Percentiles rank a stretch among this genome's conserved stretches.
Evolutionary conservation across 2,888 invertebrate species (phyloP).

Genomic region (Axea sp.): DNA sequence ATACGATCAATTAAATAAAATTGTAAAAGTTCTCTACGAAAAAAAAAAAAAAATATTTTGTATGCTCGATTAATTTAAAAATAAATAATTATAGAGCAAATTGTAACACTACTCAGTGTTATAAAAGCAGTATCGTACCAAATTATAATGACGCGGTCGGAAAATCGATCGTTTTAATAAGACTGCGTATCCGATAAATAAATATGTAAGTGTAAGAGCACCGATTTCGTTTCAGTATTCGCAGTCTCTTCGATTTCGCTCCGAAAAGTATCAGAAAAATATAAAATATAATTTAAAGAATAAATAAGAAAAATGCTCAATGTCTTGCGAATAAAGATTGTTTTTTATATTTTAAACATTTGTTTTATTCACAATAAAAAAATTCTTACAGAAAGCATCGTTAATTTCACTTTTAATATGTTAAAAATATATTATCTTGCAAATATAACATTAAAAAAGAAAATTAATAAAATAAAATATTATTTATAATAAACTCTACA

Average conservation of each 20-base stretch:
- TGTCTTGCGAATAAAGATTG: no score
- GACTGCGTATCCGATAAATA: slow-evolving; percentile 77
- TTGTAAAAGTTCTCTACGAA: slow-evolving; percentile 39
- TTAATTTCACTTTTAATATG: no score
- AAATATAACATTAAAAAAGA: no score
- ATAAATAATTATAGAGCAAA: slow-evolving; percentile 22
- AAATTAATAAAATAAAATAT: no score
- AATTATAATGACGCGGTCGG: slow-evolving; percentile 66
- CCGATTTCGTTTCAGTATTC: slow-evolving; percentile 65
- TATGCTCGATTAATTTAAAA: slow-evolving; percentile 30
- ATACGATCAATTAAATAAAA: slow-evolving; percentile 57
- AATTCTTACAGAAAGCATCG: no score
- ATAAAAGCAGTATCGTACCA: slow-evolving; percentile 68
- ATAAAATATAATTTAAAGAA: not conserved
- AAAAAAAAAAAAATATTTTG: slow-evolving; percentile 48
- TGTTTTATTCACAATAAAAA: no score
- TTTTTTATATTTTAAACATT: no score
- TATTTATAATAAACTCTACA: no score
- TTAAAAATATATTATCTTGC: no score
- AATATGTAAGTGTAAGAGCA: slow-evolving; percentile 68
- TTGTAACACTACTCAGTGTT: slow-evolving; percentile 18
- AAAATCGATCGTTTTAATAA: slow-evolving; percentile 71
- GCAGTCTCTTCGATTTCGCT: slow-evolving; percentile 66
- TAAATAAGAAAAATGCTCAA: not conserved
- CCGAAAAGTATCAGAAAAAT: slow-evolving; percentile 13